These are phyloP conservation scores for Forbesichthys papilliferus DNA, from an alignment of 2,113 vertebrate species.

Conservation along the genomic window DNA sequence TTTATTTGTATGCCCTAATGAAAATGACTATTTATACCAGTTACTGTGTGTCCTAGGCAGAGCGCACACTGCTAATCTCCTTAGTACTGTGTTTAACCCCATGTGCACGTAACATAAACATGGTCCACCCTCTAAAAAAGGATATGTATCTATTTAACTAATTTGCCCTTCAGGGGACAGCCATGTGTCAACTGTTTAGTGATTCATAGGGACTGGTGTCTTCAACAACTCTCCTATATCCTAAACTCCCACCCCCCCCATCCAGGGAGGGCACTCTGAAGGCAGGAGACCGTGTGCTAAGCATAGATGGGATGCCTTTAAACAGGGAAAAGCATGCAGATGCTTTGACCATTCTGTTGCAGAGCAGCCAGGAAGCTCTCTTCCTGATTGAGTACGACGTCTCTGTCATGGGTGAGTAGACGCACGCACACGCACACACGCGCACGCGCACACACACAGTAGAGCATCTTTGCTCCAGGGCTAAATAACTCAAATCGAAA, in stretches of 20 bases:
- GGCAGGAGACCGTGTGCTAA: slow-evolving; percentile 89
- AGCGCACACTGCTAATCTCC: slow-evolving; percentile 55
- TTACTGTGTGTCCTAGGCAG: slow-evolving; percentile 48
- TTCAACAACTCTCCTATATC: neutral
- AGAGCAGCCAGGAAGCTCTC: slow-evolving; percentile 90
- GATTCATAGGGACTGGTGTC: slow-evolving; percentile 45
- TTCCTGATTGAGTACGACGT: slow-evolving; percentile 98
- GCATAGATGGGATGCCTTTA: slow-evolving; percentile 89
- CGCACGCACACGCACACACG: slow-evolving; percentile 20
- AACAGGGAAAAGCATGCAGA: slow-evolving; percentile 88
- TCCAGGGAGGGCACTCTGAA: slow-evolving; percentile 93
- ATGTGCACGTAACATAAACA: slow-evolving; percentile 16
- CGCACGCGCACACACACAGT: slow-evolving; percentile 7
- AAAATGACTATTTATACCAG: slow-evolving; percentile 30
- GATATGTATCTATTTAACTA: slow-evolving; percentile 33
- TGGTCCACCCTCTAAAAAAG: slow-evolving; percentile 54
- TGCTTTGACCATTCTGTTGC: slow-evolving; percentile 85
- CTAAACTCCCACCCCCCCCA: slow-evolving; percentile 10
- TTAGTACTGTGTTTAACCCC: slow-evolving; percentile 38
- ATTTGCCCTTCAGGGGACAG: slow-evolving; percentile 51
- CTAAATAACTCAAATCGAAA: neutral
- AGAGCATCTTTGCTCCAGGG: neutral
- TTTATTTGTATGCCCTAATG: neutral
- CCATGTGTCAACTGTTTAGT: slow-evolving; percentile 51
- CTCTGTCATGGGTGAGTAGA: slow-evolving; percentile 88